Evolutionary conservation across 1,140 invertebrate species (phyloP).

Genomic region (Papilio dardanus): DNA sequence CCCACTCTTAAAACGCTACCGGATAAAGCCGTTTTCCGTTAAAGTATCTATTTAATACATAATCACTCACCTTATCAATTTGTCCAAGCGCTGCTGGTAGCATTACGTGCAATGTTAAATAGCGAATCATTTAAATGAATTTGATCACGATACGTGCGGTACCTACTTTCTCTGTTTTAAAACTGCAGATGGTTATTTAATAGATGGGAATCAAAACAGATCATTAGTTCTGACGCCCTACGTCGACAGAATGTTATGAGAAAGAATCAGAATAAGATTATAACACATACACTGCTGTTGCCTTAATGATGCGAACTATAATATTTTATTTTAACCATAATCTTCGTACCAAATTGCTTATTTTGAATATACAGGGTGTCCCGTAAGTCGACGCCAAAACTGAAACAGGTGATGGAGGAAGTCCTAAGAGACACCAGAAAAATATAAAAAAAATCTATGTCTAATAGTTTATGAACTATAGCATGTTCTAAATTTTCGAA

Average conservation of each 20-base stretch:
- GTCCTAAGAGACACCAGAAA: too few relatives aligned
- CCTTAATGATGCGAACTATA: too few relatives aligned
- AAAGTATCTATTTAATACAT: too few relatives aligned
- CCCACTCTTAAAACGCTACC: too few relatives aligned
- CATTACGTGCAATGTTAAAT: not conserved
- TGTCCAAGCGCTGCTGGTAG: not conserved
- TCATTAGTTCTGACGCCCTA: not conserved
- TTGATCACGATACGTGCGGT: not conserved
- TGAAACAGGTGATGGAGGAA: too few relatives aligned
- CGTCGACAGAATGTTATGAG: not conserved
- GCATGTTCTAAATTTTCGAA: too few relatives aligned
- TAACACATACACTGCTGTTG: not conserved
- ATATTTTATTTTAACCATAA: not conserved
- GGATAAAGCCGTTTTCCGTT: too few relatives aligned
- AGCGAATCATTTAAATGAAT: not conserved
- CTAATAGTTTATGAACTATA: too few relatives aligned
- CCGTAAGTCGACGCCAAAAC: too few relatives aligned
- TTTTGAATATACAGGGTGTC: too few relatives aligned
- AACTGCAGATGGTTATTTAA: not conserved
- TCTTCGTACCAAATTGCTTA: not conserved
- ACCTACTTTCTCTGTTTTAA: not conserved
- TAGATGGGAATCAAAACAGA: slow-evolving; percentile 1
- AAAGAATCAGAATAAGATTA: not conserved
- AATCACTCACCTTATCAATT: not conserved
- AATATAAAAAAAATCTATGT: too few relatives aligned